Evolutionary conservation across 2,113 vertebrate species (phyloP).

Genomic region (Antidorcas marsupialis): DNA sequence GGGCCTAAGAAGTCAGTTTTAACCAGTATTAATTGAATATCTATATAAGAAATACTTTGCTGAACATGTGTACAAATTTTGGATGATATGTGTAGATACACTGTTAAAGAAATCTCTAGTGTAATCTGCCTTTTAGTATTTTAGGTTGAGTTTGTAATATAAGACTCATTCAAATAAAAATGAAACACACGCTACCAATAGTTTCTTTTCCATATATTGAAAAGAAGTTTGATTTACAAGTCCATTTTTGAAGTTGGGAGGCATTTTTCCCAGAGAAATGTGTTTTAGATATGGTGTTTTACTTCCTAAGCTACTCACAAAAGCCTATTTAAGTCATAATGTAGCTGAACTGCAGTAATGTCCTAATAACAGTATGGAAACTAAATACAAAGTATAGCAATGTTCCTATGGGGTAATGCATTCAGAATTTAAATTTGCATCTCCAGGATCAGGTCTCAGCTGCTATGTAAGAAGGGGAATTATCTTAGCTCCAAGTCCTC

Average conservation of each 20-base stretch:
- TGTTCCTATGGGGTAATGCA: neutral
- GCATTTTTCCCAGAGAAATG: slow-evolving; percentile 34
- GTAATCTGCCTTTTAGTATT: slow-evolving; percentile 1
- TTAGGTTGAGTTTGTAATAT: neutral
- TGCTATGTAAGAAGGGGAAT: neutral
- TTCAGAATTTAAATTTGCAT: slow-evolving; percentile 50
- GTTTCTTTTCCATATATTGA: neutral
- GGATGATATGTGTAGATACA: neutral
- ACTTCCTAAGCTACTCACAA: slow-evolving; percentile 56
- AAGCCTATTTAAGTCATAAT: slow-evolving; percentile 57
- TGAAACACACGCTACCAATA: neutral
- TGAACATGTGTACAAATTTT: neutral
- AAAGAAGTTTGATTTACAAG: slow-evolving; percentile 45
- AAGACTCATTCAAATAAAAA: slow-evolving; percentile 27
- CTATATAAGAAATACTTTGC: neutral
- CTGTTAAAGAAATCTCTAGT: neutral
- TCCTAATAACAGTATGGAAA: slow-evolving; percentile 43
- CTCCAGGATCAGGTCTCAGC: neutral
- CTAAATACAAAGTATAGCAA: neutral
- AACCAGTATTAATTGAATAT: neutral
- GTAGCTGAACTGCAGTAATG: slow-evolving; percentile 50
- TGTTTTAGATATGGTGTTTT: neutral
- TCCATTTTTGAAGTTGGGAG: slow-evolving; percentile 35
- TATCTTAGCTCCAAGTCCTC: neutral
- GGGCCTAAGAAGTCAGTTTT: neutral